phyloP scores from a whole-genome alignment of 2,113 vertebrate genomes.

The Nycticebus coucang region DNA sequence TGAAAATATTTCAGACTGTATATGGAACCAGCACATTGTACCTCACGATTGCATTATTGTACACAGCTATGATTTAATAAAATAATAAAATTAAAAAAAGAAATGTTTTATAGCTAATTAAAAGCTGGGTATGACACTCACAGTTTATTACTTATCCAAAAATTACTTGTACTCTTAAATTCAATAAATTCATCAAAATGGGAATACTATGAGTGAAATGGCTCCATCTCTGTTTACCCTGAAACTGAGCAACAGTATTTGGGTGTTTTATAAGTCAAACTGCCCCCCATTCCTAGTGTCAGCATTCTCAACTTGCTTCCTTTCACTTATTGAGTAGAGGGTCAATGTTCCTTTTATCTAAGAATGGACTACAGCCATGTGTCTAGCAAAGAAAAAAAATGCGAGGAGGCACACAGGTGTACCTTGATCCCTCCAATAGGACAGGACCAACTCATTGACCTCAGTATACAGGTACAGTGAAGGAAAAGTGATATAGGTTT shows the following conservation, averaged over 20 bases:
- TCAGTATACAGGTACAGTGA: not conserved
- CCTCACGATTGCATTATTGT: no score
- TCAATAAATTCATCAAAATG: not conserved
- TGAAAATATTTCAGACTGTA: no score
- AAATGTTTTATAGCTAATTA: constrained; percentile 36
- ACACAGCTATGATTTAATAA: no score
- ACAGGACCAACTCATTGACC: not conserved
- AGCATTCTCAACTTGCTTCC: not conserved
- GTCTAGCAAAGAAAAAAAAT: not conserved
- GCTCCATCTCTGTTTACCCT: not conserved
- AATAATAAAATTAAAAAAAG: no score
- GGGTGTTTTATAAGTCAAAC: not conserved
- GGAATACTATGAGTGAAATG: not conserved
- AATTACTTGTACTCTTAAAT: not conserved
- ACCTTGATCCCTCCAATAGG: not conserved
- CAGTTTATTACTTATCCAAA: not conserved
- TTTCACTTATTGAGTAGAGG: not conserved
- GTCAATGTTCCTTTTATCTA: not conserved
- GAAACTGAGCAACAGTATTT: not conserved
- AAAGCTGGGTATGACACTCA: not conserved
- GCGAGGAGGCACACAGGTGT: not conserved
- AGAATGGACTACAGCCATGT: not conserved
- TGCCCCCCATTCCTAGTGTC: not conserved
- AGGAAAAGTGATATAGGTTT: not conserved
- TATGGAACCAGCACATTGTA: no score